Evolutionary conservation across 92 coral and sea anemone genomes (phyloP).

Genomic region (Phenganax subtilis): DNA sequence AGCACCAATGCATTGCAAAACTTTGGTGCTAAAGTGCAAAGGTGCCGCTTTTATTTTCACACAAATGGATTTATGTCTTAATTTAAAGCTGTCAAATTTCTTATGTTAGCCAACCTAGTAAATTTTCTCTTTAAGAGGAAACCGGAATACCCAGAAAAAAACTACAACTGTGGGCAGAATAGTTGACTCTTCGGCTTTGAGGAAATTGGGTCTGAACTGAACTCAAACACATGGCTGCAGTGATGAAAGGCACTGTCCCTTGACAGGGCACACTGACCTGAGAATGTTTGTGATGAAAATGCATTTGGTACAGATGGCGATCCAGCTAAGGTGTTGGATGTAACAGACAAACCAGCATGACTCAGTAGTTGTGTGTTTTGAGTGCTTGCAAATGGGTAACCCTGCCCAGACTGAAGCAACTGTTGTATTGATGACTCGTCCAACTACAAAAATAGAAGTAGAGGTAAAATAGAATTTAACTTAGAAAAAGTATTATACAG

Average conservation of each 20-base stretch:
- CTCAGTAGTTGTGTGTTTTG: conserved; percentile 27
- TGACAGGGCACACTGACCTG: background rate
- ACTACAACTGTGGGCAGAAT: too few species aligned
- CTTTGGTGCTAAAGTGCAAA: too few species aligned
- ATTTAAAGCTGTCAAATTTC: too few species aligned
- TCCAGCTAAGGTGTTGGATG: conserved; percentile 14
- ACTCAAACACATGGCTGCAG: too few species aligned
- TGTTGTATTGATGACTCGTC: conserved; percentile 35
- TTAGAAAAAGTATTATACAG: too few species aligned
- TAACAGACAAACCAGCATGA: conserved; percentile 20
- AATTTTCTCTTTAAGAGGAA: too few species aligned
- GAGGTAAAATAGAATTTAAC: background rate
- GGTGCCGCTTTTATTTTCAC: background rate
- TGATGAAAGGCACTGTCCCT: background rate
- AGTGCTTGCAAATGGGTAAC: conserved; percentile 4
- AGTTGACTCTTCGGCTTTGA: too few species aligned
- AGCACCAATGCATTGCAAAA: too few species aligned
- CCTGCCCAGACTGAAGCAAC: conserved; percentile 23
- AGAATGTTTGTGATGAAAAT: background rate
- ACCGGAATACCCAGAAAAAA: too few species aligned
- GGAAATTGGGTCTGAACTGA: too few species aligned
- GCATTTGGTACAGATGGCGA: conserved; percentile 12
- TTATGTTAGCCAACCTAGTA: too few species aligned
- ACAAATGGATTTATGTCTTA: background rate
- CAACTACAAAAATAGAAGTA: conserved; percentile 1